Percentiles rank a stretch among this genome's conserved stretches.
Conservation (phyloP, 2,888 invertebrate genomes). For the Lumbricus terrestris region DNA sequence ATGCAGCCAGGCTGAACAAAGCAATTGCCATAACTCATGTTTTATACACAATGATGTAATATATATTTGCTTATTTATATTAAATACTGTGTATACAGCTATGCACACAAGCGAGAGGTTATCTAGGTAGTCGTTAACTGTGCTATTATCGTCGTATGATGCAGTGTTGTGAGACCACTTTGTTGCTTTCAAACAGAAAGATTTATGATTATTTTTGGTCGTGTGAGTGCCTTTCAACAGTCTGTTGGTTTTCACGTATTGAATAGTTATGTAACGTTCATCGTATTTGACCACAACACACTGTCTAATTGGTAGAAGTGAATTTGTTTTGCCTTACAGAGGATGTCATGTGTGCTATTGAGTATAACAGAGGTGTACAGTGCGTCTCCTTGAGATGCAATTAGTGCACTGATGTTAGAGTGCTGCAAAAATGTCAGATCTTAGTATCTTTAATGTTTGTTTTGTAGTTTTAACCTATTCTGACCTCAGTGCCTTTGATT, state of each 20-base stretch:
- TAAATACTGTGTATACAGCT: neutral
- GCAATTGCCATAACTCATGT: neutral
- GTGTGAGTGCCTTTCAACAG: neutral
- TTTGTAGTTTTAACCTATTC: neutral
- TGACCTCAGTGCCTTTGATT: neutral
- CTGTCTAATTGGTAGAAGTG: neutral
- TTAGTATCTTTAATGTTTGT: conserved; percentile 3
- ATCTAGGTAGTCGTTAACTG: neutral
- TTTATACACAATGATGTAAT: neutral
- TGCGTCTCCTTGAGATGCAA: neutral
- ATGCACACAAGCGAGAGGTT: neutral
- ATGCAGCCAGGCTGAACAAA: neutral
- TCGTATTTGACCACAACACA: neutral
- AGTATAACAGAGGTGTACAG: neutral
- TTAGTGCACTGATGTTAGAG: neutral
- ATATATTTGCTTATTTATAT: neutral
- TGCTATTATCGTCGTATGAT: neutral
- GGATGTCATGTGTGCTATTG: neutral
- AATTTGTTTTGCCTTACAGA: neutral
- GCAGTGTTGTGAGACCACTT: neutral
- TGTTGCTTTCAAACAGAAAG: neutral
- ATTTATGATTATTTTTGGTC: neutral
- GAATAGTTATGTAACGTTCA: neutral
- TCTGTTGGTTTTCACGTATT: neutral
- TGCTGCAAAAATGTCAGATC: neutral